Evolutionary conservation across 2,113 vertebrate species (phyloP).

Genomic region (Zingel zingel): DNA sequence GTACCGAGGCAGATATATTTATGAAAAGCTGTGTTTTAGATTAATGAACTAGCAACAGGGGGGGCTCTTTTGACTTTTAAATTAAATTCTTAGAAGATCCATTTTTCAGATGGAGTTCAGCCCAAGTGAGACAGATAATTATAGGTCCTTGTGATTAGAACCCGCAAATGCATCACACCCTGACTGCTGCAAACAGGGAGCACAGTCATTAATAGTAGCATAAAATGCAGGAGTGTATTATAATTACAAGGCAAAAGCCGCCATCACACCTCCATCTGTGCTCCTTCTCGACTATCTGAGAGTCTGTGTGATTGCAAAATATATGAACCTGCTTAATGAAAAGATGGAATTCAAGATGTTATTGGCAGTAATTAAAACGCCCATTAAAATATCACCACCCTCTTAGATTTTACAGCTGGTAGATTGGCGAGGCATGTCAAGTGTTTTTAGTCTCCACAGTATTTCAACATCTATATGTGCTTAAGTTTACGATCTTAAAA

Average conservation of each 20-base stretch:
- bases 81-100: conserved; percentile 69
- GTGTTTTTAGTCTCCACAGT: not conserved
- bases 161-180: conserved; percentile 64
- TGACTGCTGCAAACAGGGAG: conserved; percentile 51
- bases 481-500: not conserved
- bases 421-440: conserved; percentile 28
- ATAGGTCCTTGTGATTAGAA: conserved; percentile 65
- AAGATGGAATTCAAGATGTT: conserved; percentile 56
- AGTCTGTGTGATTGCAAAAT: conserved; percentile 44
- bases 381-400: conserved; percentile 43
- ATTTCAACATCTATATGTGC: not conserved
- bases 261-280: conserved; percentile 58
- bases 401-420: conserved; percentile 46
- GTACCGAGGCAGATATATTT: conserved; percentile 64
- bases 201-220: conserved; percentile 60
- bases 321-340: conserved; percentile 47
- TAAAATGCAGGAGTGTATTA: conserved; percentile 59
- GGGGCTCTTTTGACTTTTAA: conserved; percentile 72
- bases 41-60: conserved; percentile 70
- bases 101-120: conserved; percentile 70
- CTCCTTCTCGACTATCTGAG: conserved; percentile 31
- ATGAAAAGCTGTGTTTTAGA: conserved; percentile 67
- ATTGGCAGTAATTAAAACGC: conserved; percentile 50
- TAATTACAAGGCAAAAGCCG: conserved; percentile 58
- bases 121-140: conserved; percentile 67